Conservation (phyloP, 1,140 invertebrate genomes). For the Manduca sexta region DNA sequence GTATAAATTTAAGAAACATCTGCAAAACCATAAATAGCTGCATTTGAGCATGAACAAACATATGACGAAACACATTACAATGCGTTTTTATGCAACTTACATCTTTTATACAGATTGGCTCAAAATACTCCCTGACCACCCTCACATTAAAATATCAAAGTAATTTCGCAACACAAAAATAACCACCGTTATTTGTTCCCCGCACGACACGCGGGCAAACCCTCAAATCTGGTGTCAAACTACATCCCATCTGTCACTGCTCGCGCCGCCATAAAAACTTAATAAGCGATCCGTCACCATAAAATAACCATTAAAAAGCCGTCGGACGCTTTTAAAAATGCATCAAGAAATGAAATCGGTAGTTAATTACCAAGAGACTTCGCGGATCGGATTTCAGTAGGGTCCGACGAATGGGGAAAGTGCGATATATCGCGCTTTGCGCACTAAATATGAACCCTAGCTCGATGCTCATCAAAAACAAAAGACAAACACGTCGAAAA, state of each 20-base stretch:
- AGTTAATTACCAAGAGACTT: constrained; percentile 71
- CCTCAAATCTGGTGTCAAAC: constrained; percentile 67
- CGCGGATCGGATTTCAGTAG: constrained; percentile 53
- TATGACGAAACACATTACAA: no score
- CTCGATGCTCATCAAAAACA: constrained; percentile 29
- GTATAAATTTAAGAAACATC: no score
- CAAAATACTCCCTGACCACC: no score
- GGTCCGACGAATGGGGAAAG: constrained; percentile 30
- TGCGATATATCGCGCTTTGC: constrained; percentile 22
- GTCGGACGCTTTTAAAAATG: constrained; percentile 71
- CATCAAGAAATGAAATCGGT: constrained; percentile 71
- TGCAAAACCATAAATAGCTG: no score
- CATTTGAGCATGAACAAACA: no score
- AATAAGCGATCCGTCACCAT: constrained; percentile 72
- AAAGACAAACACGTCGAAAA: constrained; percentile 26
- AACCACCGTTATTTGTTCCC: no score
- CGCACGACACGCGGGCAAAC: constrained; percentile 6
- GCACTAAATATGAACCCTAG: constrained; percentile 7
- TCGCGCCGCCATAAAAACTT: constrained; percentile 60
- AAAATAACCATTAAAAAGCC: constrained; percentile 72
- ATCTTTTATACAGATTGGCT: no score
- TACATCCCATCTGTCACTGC: constrained; percentile 67
- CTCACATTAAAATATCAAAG: no score
- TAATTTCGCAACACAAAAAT: no score
- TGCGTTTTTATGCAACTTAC: no score